A percentile compares a stretch with the other conserved stretches of the same genome.
These are phyloP conservation scores for Drosophila subpulchrella DNA, from an alignment of 1,140 invertebrate genomes.

Conservation along the genomic window DNA sequence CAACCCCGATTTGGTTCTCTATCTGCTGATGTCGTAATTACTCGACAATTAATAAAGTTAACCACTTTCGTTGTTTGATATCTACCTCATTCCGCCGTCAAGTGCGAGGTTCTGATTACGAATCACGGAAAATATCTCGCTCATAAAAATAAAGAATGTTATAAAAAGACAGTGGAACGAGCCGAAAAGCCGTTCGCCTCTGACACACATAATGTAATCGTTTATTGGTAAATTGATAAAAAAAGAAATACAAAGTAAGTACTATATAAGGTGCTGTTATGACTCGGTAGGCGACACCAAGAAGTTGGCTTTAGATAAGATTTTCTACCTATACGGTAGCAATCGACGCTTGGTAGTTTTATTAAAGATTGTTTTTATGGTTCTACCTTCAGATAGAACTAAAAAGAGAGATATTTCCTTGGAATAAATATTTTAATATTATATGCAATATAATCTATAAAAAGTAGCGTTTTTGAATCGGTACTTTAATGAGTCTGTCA, in stretches of 20 bases:
- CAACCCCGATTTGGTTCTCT: not conserved
- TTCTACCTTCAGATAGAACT: not conserved
- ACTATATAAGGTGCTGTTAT: slow-evolving; percentile 15
- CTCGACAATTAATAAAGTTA: slow-evolving; percentile 65
- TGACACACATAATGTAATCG: slow-evolving; percentile 35
- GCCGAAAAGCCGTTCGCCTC: slow-evolving; percentile 10
- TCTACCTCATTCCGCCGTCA: slow-evolving; percentile 31
- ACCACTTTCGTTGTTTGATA: slow-evolving; percentile 44
- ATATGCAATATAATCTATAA: not conserved
- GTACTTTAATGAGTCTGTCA: not conserved
- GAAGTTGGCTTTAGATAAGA: slow-evolving; percentile 59
- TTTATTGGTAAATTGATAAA: slow-evolving; percentile 42
- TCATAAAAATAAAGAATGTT: slow-evolving; percentile 31
- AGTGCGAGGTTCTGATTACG: slow-evolving; percentile 49
- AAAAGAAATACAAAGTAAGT: not conserved
- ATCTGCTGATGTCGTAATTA: slow-evolving; percentile 48
- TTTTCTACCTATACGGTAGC: slow-evolving; percentile 17
- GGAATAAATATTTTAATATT: not conserved
- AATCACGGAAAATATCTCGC: slow-evolving; percentile 31
- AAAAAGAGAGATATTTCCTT: not conserved
- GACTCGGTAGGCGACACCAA: slow-evolving; percentile 19
- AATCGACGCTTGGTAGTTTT: slow-evolving; percentile 1
- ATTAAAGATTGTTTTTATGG: slow-evolving; percentile 16
- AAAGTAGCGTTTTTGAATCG: not conserved
- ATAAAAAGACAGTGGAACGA: slow-evolving; percentile 18